phyloP scores from a whole-genome alignment of 2,797 vertebrate species.

The Brotula barbata region DNA sequence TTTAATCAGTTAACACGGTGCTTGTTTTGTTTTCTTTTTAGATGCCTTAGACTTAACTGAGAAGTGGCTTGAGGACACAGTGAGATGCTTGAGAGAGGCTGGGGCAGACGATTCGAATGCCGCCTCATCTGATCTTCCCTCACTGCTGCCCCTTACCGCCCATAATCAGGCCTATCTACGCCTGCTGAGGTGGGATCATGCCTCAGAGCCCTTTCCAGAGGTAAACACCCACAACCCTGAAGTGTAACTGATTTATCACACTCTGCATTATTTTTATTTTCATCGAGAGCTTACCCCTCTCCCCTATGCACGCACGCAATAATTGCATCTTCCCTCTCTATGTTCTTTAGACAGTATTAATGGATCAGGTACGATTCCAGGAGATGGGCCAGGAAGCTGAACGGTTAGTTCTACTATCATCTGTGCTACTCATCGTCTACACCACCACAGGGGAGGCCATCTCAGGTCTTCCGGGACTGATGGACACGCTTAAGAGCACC shows the following conservation, averaged over 20 bases:
- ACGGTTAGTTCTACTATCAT: conserved; percentile 81
- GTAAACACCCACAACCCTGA: conserved; percentile 64
- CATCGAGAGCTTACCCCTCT: background rate
- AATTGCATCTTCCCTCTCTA: background rate
- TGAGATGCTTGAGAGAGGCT: conserved; percentile 73
- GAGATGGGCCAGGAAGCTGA: conserved; percentile 88
- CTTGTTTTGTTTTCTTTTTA: conserved; percentile 50
- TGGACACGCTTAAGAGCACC: conserved; percentile 86
- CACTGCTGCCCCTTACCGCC: conserved; percentile 69
- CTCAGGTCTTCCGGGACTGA: conserved; percentile 82
- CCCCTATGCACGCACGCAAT: too few species aligned
- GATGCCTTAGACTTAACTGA: conserved; percentile 91
- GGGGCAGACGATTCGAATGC: conserved; percentile 42
- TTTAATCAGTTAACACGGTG: background rate
- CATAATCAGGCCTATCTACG: conserved; percentile 90
- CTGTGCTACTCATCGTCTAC: conserved; percentile 87
- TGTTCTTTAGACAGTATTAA: conserved; percentile 84
- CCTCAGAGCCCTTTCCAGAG: conserved; percentile 88
- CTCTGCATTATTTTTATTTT: background rate
- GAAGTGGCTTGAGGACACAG: conserved; percentile 89
- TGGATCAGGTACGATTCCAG: conserved; percentile 93
- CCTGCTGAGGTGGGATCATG: conserved; percentile 91
- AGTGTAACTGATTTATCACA: background rate
- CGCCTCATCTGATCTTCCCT: conserved; percentile 54
- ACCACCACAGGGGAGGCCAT: conserved; percentile 83